Base-by-base conservation (phyloP, 2,797 vertebrate genomes). In the Mus caroli region DNA sequence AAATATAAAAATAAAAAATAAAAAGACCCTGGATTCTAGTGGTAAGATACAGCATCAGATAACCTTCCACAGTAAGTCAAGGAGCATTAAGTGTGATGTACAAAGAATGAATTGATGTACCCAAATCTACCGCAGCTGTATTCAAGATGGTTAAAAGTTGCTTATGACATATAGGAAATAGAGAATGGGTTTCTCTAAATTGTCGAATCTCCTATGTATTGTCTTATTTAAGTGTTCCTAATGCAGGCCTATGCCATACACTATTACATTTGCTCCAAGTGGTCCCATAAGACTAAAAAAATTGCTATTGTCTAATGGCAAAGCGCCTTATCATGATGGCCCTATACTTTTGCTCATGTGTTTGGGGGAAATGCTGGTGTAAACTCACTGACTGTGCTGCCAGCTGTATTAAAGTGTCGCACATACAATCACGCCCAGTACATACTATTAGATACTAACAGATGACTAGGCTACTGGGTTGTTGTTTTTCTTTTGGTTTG, bases 31-130 rank as follows among this genome's bases (percentile, higher is more conserved):
- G 67, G 52, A 14, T 54, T 76, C 67, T 90, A 31, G 34, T 76
- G 52, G 88, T 90, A 91, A 77, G 67, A 67, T 76, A 50, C 0
- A 75, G 40, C 64, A 97, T 96, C 87, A 13, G 7, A 40, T 73
- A 37, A 91, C 64, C 20, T 87, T 84, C 82, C 60, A 90, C 26
- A 75, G 28, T 75, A 80, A 76, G 88, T 52, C 34, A 96, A 58
- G 13, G 19, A 24, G 69, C 6, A 40, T n/a, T 82, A 71, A 20
- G 19, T 88, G 82, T 90, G 56, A n/a, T 83, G 43, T 43, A 24
- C 82, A 43, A 95, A 90, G 73, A 86, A 71, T 37, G 80, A 77
- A 90, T 87, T 54, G 75, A 79, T 58, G 34, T 88, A 71, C 22
- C 58, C 6, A 37, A 94, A 83, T 50, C 54, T 58, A 75, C 31